These are phyloP conservation scores for Venturia canescens DNA, from an alignment of 1,140 invertebrate species.

Conservation along the genomic window DNA sequence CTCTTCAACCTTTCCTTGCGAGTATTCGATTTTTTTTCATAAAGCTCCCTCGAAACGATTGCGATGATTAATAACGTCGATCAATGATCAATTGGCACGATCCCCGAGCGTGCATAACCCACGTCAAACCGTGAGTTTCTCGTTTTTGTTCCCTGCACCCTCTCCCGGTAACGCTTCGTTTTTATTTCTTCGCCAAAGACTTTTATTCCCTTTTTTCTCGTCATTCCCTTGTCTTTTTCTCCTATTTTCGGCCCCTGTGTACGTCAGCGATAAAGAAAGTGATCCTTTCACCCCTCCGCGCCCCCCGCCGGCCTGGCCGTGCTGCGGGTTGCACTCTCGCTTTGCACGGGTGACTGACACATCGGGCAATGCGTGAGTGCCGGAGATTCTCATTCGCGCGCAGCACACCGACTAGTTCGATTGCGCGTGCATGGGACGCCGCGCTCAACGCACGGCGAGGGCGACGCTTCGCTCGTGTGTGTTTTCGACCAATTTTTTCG, in stretches of 20 bases:
- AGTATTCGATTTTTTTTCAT: too few species aligned
- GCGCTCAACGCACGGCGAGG: not conserved
- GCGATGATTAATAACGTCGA: not conserved
- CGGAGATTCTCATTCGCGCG: slow-evolving; percentile 12
- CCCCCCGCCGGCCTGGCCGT: not conserved
- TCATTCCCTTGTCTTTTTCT: not conserved
- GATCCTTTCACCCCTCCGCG: slow-evolving; percentile 28
- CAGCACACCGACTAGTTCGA: not conserved
- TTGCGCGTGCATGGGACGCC: not conserved
- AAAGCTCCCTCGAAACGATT: not conserved
- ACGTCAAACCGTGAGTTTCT: not conserved
- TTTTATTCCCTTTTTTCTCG: not conserved
- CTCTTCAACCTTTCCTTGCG: too few species aligned
- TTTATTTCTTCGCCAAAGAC: not conserved
- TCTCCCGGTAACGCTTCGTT: not conserved
- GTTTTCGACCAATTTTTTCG: not conserved
- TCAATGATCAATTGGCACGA: not conserved
- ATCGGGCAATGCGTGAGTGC: slow-evolving; percentile 5
- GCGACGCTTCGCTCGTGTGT: not conserved
- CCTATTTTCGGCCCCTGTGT: not conserved
- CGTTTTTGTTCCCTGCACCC: not conserved
- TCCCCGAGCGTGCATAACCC: not conserved
- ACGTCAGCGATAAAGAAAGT: slow-evolving; percentile 30
- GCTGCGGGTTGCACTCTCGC: slow-evolving; percentile 29
- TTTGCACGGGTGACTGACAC: slow-evolving; percentile 40